phyloP scores from a whole-genome alignment of 2,797 vertebrate genomes.

The Acanthis flammea region DNA sequence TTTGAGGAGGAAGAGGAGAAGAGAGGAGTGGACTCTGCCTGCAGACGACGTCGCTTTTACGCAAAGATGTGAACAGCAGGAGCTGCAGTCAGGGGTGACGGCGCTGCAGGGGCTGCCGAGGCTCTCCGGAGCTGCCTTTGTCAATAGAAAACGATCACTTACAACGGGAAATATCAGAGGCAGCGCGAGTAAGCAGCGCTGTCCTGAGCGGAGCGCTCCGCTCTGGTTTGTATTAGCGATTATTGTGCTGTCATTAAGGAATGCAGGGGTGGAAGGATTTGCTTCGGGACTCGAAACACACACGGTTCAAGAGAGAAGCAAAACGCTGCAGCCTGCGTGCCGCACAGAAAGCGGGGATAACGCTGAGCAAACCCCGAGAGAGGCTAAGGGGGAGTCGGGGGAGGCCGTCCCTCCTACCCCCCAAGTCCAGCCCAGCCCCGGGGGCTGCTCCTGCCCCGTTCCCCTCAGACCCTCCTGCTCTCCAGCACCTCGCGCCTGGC shows the following conservation, averaged over 20 bases:
- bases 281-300: background rate
- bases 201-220: background rate
- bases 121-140: background rate
- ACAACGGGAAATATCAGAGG: background rate
- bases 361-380: background rate
- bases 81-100: background rate
- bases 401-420: background rate
- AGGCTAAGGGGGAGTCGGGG: background rate
- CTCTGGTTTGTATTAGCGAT: conserved; percentile 7
- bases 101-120: background rate
- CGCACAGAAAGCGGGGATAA: background rate
- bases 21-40: background rate
- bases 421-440: background rate
- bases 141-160: background rate
- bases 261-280: background rate
- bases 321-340: background rate
- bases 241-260: background rate
- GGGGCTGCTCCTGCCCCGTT: background rate
- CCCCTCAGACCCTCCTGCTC: background rate
- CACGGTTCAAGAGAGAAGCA: background rate
- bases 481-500: background rate
- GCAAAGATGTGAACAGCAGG: background rate
- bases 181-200: background rate
- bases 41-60: background rate
- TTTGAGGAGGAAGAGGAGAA: background rate